These are phyloP conservation scores for Periophthalmus magnuspinnatus DNA, from an alignment of 2,797 vertebrate genomes.

Conservation along the genomic window DNA sequence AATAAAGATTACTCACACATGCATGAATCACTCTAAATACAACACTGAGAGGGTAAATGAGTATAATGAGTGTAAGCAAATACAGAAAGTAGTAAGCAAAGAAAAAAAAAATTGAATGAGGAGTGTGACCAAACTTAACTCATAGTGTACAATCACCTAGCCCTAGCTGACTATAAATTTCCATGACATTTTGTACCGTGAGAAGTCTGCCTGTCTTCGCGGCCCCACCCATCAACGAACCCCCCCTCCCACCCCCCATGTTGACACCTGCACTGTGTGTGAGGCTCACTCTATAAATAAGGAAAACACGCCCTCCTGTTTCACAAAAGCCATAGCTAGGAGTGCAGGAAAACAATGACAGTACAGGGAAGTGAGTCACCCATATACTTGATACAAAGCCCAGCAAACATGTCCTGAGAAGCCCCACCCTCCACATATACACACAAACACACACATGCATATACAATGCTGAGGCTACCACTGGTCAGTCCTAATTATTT, in stretches of 20 bases:
- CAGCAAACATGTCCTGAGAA: not conserved
- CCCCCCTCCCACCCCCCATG: constrained; percentile 13
- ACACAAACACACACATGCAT: not conserved
- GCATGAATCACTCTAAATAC: too few species aligned
- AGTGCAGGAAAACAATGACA: not conserved
- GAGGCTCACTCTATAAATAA: constrained; percentile 9
- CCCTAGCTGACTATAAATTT: too few species aligned
- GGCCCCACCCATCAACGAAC: not conserved
- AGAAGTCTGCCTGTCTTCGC: too few species aligned
- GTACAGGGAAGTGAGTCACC: not conserved
- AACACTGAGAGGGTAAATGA: too few species aligned
- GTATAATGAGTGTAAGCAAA: too few species aligned
- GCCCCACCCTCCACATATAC: not conserved
- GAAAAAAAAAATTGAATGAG: too few species aligned
- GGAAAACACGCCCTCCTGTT: constrained; percentile 29
- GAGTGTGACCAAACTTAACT: too few species aligned
- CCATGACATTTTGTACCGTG: too few species aligned
- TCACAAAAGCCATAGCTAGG: constrained; percentile 1
- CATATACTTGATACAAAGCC: not conserved
- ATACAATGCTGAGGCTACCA: not conserved
- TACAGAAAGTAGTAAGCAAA: too few species aligned
- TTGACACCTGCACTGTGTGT: constrained; percentile 35
- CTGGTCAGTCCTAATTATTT: too few species aligned
- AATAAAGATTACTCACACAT: too few species aligned
- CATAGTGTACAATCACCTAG: too few species aligned